Evolutionary conservation across 2,888 invertebrate species (phyloP).

Genomic region (Acleris cristana): DNA sequence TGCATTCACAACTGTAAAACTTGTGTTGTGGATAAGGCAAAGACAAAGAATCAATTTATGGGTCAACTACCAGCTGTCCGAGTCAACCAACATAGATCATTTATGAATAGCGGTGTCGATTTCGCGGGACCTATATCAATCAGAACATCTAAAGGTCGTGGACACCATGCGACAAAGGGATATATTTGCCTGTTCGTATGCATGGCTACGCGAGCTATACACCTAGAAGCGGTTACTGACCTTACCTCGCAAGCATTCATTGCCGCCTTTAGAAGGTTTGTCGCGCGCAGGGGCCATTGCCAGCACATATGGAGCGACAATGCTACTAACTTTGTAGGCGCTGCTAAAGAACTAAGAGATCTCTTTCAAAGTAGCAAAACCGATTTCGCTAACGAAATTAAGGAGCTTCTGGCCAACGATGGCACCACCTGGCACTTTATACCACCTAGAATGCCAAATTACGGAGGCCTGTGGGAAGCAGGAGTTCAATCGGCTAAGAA

Average conservation of each 20-base stretch:
- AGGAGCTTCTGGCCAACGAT: conserved; percentile 31
- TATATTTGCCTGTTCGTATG: not conserved
- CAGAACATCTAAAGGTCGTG: conserved; percentile 1
- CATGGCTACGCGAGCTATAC: not conserved
- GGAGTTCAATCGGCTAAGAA: conserved; percentile 40
- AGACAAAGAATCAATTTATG: conserved; percentile 32
- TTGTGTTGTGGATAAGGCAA: conserved; percentile 24
- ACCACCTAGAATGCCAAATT: conserved; percentile 24
- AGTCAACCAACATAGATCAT: conserved; percentile 27
- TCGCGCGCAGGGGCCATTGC: conserved; percentile 35
- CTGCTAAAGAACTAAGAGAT: conserved; percentile 32
- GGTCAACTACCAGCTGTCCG: conserved; percentile 29
- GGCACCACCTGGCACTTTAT: conserved; percentile 15
- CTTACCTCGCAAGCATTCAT: conserved; percentile 1
- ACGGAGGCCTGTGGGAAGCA: conserved; percentile 44
- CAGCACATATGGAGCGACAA: conserved; percentile 41
- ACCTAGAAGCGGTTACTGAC: not conserved
- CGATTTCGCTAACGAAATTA: conserved; percentile 26
- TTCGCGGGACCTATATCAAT: not conserved
- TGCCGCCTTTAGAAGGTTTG: conserved; percentile 6
- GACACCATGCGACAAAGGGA: not conserved
- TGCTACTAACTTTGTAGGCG: conserved; percentile 41
- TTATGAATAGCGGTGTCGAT: conserved; percentile 1
- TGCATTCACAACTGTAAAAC: conserved; percentile 20
- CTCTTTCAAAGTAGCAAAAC: conserved; percentile 20